Conservation (phyloP, 2,113 vertebrate species). For the Pygoscelis adeliae region DNA sequence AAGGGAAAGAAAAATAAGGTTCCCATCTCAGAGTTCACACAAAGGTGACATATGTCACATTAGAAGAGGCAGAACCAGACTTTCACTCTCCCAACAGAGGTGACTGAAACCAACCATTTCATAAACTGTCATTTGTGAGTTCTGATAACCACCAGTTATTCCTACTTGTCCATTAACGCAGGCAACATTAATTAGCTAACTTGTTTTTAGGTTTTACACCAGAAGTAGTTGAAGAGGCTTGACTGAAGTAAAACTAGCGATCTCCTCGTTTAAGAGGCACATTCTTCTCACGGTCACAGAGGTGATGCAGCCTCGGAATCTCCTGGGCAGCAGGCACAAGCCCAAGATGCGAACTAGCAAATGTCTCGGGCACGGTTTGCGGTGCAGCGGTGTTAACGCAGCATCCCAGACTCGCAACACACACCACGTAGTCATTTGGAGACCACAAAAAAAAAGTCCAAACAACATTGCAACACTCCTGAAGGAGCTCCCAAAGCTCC, state of each 20-base stretch:
- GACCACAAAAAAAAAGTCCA: background rate
- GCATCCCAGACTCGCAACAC: rapidly evolving
- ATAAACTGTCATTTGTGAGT: background rate
- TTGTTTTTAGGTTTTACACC: background rate
- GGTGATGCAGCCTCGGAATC: background rate
- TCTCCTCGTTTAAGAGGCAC: background rate
- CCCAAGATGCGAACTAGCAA: background rate
- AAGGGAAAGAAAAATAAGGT: background rate
- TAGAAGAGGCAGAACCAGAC: background rate
- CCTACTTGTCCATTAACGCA: background rate
- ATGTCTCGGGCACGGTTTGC: rapidly evolving
- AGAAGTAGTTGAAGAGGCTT: background rate
- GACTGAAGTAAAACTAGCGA: rapidly evolving
- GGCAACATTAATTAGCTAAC: background rate
- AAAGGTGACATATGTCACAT: background rate
- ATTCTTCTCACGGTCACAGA: rapidly evolving
- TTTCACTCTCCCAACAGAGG: background rate
- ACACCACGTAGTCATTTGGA: rapidly evolving
- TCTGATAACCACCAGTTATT: background rate
- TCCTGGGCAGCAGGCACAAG: background rate
- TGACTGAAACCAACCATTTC: background rate
- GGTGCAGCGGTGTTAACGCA: rapidly evolving
- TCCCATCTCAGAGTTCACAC: background rate
- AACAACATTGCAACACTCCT: rapidly evolving
- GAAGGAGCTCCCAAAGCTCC: background rate